Conservation (phyloP, 2,113 vertebrate genomes). For the Caracal caracal region DNA sequence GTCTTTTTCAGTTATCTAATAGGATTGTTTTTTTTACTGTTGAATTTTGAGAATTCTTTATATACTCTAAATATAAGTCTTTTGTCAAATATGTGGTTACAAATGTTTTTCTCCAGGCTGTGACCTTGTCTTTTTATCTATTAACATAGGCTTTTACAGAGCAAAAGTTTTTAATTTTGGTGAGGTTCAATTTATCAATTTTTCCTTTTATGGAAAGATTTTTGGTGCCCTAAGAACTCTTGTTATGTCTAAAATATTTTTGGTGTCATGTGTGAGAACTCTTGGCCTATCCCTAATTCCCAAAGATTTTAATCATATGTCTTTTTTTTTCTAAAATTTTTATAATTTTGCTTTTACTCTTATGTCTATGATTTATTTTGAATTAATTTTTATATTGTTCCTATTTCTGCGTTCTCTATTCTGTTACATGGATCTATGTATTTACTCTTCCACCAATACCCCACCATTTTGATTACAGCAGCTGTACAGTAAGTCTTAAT, state of each 20-base stretch:
- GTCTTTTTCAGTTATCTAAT: not conserved
- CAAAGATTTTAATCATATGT: not conserved
- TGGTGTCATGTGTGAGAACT: not conserved
- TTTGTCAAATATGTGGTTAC: not conserved
- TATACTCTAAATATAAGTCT: not conserved
- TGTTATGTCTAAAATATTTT: too few species aligned
- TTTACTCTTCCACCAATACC: not conserved
- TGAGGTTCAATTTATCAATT: not conserved
- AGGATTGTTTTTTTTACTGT: not conserved
- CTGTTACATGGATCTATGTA: not conserved
- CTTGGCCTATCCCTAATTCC: not conserved
- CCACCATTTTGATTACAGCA: not conserved
- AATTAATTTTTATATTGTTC: not conserved
- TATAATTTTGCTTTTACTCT: slow-evolving; percentile 19
- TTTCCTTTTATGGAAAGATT: not conserved
- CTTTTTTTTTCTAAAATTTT: not conserved
- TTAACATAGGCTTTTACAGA: not conserved
- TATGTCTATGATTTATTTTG: not conserved
- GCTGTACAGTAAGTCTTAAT: not conserved
- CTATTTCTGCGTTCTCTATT: not conserved
- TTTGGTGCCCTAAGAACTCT: too few species aligned
- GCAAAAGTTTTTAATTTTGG: not conserved
- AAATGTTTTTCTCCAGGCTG: not conserved
- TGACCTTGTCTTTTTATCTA: not conserved
- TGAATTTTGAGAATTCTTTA: not conserved